Evolutionary conservation across 2,797 vertebrate species (phyloP).

Genomic region (Microctenopoma steveboyesi): DNA sequence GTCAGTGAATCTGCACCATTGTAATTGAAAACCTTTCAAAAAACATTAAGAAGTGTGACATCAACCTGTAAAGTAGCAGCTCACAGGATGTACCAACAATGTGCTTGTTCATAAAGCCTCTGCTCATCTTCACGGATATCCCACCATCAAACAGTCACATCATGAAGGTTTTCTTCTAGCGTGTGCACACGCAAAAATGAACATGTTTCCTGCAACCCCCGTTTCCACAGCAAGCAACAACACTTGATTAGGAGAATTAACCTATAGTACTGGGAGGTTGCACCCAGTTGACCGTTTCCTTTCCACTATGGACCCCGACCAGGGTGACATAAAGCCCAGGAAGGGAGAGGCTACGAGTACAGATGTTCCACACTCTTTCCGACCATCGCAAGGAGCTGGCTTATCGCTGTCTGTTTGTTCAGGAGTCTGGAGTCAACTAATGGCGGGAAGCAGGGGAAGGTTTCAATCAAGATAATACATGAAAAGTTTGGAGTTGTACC

Average conservation of each 20-base stretch:
- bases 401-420: slow-evolving; percentile 69
- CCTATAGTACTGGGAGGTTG: slow-evolving; percentile 16
- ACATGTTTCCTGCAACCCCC: slow-evolving; percentile 14
- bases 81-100: slow-evolving; percentile 21
- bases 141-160: slow-evolving; percentile 28
- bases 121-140: slow-evolving; percentile 34
- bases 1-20: neutral
- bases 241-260: slow-evolving; percentile 53
- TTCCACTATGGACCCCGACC: slow-evolving; percentile 47
- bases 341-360: slow-evolving; percentile 62
- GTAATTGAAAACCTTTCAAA: slow-evolving; percentile 9
- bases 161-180: slow-evolving; percentile 30
- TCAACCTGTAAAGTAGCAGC: neutral
- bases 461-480: slow-evolving; percentile 68
- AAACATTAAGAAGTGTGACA: neutral
- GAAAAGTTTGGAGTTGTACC: slow-evolving; percentile 56
- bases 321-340: slow-evolving; percentile 61
- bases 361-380: slow-evolving; percentile 41
- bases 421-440: slow-evolving; percentile 61
- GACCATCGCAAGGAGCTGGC: slow-evolving; percentile 52
- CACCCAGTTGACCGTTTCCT: slow-evolving; percentile 44
- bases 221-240: slow-evolving; percentile 38
- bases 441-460: slow-evolving; percentile 59
- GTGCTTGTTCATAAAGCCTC: slow-evolving; percentile 1
- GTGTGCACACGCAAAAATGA: neutral